Evolutionary conservation across 2,888 invertebrate species (phyloP), one percentile per base, ranked within the genome.

Genomic region (Lasiommata megera): DNA sequence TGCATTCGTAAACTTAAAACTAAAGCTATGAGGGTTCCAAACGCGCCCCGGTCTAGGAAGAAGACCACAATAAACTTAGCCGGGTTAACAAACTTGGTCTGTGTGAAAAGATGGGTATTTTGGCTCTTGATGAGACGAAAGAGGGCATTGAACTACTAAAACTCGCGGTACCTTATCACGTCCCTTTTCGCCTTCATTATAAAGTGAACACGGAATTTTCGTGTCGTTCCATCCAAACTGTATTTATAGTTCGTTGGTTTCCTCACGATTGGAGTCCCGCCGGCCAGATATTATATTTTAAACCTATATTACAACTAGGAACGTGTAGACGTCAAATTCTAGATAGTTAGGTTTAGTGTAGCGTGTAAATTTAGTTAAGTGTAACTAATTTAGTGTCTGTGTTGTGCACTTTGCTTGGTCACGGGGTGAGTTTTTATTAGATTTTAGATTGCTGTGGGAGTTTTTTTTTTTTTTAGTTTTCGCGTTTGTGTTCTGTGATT

Each of bases 301-400:
- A 67, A 67, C 67, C 64, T 66, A 68, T 66, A 69, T 66, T 70
- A 67, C 68, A 43, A 62, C 56, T 64, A 67, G 65, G 56, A 58
- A 54, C 63, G 70, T 40, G 65, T 66, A 67, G 67, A 70, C 70
- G 68, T 64, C 52, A 56, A 60, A 59, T 56, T 34, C 46, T 56
- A 47, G 50, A 59, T 58, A 60, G 59, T 58, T 65, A 65, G 60
- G 44, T 56, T 59, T 63, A 63, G 63, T 40, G 57, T 62, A 60
- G 63, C 48, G 59, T 64, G 58, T 60, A 14, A 29, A 47, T 47
- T 56, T 59, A 59, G 56, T 12, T 54, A 55, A 58, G 54, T 53
- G 41, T n/a, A 17, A 12, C 17, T 37, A 52, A 16, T 40, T 47
- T 38, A 48, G 58, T 58, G 54, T 55, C 36, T 48, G 58, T 61